phyloP scores from a whole-genome alignment of 2,888 invertebrate species.

The Ectropis crepuscularia region DNA sequence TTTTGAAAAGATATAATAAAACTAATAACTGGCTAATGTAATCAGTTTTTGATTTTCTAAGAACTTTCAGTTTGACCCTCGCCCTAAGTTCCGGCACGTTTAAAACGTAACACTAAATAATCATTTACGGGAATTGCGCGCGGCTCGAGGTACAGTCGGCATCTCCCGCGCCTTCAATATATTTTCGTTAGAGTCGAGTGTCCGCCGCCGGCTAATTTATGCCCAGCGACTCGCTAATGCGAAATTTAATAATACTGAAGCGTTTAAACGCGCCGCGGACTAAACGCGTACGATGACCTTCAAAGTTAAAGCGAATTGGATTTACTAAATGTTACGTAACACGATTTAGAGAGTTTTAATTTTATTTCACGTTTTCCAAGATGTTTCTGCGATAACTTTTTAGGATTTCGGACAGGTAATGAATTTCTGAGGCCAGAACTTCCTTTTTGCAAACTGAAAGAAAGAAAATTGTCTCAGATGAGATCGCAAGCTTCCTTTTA shows the following conservation, averaged over 20 bases:
- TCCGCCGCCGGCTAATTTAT: conserved; percentile 61
- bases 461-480: conserved; percentile 4
- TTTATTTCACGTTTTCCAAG: conserved; percentile 9
- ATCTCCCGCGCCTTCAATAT: conserved; percentile 50
- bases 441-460: background rate
- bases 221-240: conserved; percentile 59
- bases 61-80: too few species aligned
- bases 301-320: conserved; percentile 17
- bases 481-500: conserved; percentile 10
- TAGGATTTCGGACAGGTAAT: conserved; percentile 9
- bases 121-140: conserved; percentile 40
- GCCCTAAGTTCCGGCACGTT: conserved; percentile 15
- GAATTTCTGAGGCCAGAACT: background rate
- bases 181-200: conserved; percentile 64
- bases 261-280: conserved; percentile 44
- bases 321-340: conserved; percentile 10
- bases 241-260: conserved; percentile 66
- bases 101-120: conserved; percentile 43
- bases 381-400: conserved; percentile 5
- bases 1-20: too few species aligned
- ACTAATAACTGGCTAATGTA: too few species aligned
- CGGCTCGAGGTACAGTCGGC: conserved; percentile 35
- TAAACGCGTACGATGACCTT: conserved; percentile 40
- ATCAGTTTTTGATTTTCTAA: too few species aligned
- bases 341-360: conserved; percentile 13